phyloP scores from a whole-genome alignment of 2,113 vertebrate species.

The Rhinoderma darwinii region DNA sequence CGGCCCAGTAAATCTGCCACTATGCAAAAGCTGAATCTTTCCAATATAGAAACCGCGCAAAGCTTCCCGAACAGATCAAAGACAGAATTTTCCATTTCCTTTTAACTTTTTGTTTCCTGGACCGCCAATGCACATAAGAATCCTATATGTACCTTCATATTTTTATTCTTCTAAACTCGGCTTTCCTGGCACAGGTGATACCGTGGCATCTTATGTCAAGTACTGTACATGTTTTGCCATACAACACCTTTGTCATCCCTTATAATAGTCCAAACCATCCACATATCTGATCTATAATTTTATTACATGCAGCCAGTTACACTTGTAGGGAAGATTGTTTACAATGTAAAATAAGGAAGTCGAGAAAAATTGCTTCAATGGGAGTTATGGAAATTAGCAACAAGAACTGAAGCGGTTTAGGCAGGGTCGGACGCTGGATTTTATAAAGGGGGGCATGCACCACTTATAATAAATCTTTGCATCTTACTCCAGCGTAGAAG shows the following conservation, averaged over 20 bases:
- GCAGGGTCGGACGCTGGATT: background rate
- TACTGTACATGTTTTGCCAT: background rate
- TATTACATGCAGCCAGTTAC: background rate
- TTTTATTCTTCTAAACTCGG: background rate
- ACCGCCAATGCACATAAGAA: background rate
- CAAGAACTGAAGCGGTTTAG: background rate
- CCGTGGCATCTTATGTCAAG: background rate
- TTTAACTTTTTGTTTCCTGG: constrained; percentile 19
- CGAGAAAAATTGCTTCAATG: background rate
- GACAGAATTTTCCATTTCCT: background rate
- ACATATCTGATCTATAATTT: background rate
- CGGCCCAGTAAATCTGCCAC: constrained; percentile 55
- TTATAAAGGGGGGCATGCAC: no score
- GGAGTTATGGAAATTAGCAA: background rate
- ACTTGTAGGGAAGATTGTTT: background rate
- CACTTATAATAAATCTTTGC: no score
- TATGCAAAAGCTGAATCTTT: constrained; percentile 57
- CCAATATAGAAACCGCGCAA: constrained; percentile 48
- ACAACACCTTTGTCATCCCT: background rate
- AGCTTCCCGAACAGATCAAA: constrained; percentile 41
- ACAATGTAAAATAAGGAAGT: background rate
- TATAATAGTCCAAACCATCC: background rate
- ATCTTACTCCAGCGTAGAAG: no score
- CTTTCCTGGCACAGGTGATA: background rate
- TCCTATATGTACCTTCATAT: background rate